Evolutionary conservation across 2,113 vertebrate species (phyloP), one percentile per base, ranked within the genome.

Genomic region (Vulpes vulpes): DNA sequence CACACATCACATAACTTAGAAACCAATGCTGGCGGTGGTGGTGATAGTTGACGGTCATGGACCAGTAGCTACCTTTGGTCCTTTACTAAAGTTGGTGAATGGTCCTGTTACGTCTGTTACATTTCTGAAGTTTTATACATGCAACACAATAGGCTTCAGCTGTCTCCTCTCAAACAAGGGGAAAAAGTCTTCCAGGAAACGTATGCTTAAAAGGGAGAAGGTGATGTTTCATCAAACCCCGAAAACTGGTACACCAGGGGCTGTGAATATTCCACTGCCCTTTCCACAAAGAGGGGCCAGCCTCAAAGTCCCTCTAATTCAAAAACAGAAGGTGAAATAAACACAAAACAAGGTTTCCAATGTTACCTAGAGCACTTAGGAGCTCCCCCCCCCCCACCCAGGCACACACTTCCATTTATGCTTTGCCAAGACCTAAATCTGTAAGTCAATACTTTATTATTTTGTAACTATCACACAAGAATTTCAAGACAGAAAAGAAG

Each of bases 391-490:
- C 43, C 7, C 43, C 43, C 43, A 43, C 43, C 43, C 60, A 69
- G 74, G 43, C 74, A 78, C 51, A 59, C 3, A 27, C 80, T 85
- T 95, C 83, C 60, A 90, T 57, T 78, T 69, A 81, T 0, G 25
- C 64, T 79, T 67, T 73, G 65, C 60, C 92, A 96, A 93, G 62
- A 94, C 51, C 27, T 88, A 90, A 94, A 65, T 65, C 32, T 79
- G 25, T 57, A 96, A 38, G 53, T 60, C 64, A 69, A 71, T 89
- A 60, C 12, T n/a, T 73, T 91, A 51, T 53, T 81, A 57, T 64
- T 71, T 83, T 84, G 32, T 67, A 93, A 93, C 38, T 43, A 11
- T 85, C 86, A 79, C 32, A 93, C 38, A 79, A 43, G 38, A 62
- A 62, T 94, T 71, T 94, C 85, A 79, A 71, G 11, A 57, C 55